Evolutionary conservation across 2,888 invertebrate genomes (phyloP).

Genomic region (Iphiclides podalirius): DNA sequence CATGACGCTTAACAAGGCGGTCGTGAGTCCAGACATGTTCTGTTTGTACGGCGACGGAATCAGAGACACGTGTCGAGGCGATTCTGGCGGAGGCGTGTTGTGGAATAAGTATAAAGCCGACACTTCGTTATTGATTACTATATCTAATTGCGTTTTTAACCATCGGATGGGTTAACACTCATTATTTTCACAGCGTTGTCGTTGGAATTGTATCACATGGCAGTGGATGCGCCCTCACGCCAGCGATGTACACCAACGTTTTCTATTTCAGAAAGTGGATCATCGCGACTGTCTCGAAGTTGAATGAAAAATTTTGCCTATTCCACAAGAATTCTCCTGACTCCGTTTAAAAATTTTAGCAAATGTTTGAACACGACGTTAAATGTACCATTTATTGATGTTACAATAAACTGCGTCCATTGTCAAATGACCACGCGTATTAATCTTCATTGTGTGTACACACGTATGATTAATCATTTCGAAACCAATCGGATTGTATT

Average conservation of each 20-base stretch:
- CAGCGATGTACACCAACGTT: constrained; percentile 40
- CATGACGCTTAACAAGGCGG: constrained; percentile 25
- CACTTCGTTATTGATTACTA: not conserved
- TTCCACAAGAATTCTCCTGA: constrained; percentile 29
- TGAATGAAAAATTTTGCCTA: constrained; percentile 35
- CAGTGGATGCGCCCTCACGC: constrained; percentile 33
- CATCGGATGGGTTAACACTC: not conserved
- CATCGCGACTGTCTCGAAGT: constrained; percentile 22
- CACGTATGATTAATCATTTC: not conserved
- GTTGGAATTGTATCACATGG: constrained; percentile 45
- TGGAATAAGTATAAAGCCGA: constrained; percentile 37
- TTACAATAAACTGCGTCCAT: not conserved
- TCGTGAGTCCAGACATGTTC: constrained; percentile 40
- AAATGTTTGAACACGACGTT: too few species aligned
- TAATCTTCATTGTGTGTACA: not conserved
- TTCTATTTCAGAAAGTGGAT: constrained; percentile 38
- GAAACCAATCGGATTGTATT: constrained; percentile 5
- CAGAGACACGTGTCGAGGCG: constrained; percentile 43
- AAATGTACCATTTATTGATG: too few species aligned
- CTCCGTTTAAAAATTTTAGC: not conserved
- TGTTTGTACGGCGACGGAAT: constrained; percentile 41
- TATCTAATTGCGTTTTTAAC: not conserved
- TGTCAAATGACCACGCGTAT: not conserved
- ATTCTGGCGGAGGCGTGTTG: constrained; percentile 43
- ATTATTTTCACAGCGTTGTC: constrained; percentile 29